phyloP scores from a whole-genome alignment of 2,797 vertebrate genomes.

The Oreochromis grahami region DNA sequence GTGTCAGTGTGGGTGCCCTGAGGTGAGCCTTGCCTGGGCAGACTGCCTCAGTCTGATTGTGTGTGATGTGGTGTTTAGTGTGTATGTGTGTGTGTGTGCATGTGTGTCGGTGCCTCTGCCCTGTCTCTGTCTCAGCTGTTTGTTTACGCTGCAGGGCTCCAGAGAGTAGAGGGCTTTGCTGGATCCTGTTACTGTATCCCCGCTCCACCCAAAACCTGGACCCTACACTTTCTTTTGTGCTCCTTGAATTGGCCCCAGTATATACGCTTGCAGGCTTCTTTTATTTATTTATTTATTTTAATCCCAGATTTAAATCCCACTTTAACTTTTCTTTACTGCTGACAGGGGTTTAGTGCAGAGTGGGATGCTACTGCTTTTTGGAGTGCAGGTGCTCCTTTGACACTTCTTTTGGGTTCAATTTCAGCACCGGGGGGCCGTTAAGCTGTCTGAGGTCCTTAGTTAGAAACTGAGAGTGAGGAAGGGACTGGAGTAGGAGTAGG shows the following conservation, averaged over 20 bases:
- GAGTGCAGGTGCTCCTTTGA: slow-evolving; percentile 76
- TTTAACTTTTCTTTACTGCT: slow-evolving; percentile 82
- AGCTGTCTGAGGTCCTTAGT: slow-evolving; percentile 73
- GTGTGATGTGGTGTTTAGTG: slow-evolving; percentile 1
- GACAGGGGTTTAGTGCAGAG: slow-evolving; percentile 77
- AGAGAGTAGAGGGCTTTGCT: slow-evolving; percentile 58
- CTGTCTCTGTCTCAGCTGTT: slow-evolving; percentile 64
- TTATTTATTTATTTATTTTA: slow-evolving; percentile 50
- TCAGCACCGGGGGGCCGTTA: slow-evolving; percentile 82
- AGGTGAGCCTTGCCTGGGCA: slow-evolving; percentile 61
- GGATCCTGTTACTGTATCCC: slow-evolving; percentile 73
- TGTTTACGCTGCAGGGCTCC: slow-evolving; percentile 70
- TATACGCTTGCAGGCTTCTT: slow-evolving; percentile 23
- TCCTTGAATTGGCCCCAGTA: slow-evolving; percentile 18
- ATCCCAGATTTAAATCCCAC: slow-evolving; percentile 64
- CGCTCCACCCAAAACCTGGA: slow-evolving; percentile 61
- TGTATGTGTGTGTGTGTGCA: slow-evolving; percentile 1
- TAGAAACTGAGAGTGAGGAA: not conserved
- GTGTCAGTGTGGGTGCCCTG: slow-evolving; percentile 59
- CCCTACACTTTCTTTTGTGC: slow-evolving; percentile 54
- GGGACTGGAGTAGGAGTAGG: not conserved
- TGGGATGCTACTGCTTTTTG: slow-evolving; percentile 76
- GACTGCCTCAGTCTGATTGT: slow-evolving; percentile 55
- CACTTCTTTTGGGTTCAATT: slow-evolving; percentile 83
- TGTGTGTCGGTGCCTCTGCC: slow-evolving; percentile 33